Conservation (phyloP, 2,888 invertebrate species). For the Tetranychus truncatus region DNA sequence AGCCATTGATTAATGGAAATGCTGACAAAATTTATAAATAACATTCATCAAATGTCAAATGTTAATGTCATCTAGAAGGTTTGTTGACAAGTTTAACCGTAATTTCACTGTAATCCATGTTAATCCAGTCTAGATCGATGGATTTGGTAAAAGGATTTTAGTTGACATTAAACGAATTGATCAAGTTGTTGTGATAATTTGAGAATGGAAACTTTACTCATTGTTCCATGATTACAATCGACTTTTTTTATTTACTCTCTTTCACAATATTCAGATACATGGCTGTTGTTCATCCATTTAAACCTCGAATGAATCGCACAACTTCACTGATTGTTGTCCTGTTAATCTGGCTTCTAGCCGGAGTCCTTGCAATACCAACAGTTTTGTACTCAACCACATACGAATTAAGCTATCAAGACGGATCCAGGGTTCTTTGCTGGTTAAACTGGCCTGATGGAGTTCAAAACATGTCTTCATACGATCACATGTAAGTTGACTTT, state of each 20-base stretch:
- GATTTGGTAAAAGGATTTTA: too few relatives aligned
- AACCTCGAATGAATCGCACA: conserved; percentile 58
- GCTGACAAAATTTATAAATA: too few relatives aligned
- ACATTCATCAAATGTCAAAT: too few relatives aligned
- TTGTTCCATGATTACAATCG: too few relatives aligned
- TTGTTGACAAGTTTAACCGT: too few relatives aligned
- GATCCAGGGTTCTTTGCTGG: not conserved
- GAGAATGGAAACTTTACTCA: too few relatives aligned
- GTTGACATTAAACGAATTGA: too few relatives aligned
- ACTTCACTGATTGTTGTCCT: conserved; percentile 52
- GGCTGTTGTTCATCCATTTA: conserved; percentile 70
- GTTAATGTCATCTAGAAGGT: too few relatives aligned
- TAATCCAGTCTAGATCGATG: too few relatives aligned
- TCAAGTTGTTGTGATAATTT: too few relatives aligned
- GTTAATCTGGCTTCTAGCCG: conserved; percentile 47
- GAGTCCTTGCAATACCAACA: not conserved
- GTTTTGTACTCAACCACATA: not conserved
- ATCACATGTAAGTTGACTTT: not conserved
- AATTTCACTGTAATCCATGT: too few relatives aligned
- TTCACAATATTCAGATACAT: conserved; percentile 47
- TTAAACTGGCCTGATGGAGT: conserved; percentile 2
- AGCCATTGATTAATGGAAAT: too few relatives aligned
- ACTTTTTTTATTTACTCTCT: not conserved
- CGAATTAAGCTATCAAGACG: not conserved
- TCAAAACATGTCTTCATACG: not conserved